Conservation (phyloP, 1,140 invertebrate genomes). For the Drosophila jambulina region DNA sequence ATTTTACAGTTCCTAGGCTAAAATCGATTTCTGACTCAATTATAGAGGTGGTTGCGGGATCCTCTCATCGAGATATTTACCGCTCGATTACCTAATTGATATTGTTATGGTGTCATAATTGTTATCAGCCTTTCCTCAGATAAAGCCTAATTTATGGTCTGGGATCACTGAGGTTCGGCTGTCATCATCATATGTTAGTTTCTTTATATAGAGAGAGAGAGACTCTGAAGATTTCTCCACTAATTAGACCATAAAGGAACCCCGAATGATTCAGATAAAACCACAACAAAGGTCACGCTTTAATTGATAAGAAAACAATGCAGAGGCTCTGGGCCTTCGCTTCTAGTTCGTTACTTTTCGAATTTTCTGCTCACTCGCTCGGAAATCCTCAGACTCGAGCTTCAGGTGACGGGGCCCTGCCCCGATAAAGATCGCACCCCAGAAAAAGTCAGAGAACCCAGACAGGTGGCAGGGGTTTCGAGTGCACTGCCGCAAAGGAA, state of each 20-base stretch:
- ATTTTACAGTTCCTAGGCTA: slow-evolving; percentile 9
- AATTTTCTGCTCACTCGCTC: slow-evolving; percentile 60
- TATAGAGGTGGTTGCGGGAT: slow-evolving; percentile 18
- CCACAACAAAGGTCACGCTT: slow-evolving; percentile 83
- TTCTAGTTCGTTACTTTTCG: slow-evolving; percentile 33
- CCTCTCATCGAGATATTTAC: slow-evolving; percentile 57
- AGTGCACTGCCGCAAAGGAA: slow-evolving; percentile 58
- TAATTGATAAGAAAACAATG: slow-evolving; percentile 82
- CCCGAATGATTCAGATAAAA: slow-evolving; percentile 70
- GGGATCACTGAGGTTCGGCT: slow-evolving; percentile 42
- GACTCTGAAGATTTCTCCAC: slow-evolving; percentile 67
- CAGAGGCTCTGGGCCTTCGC: slow-evolving; percentile 28
- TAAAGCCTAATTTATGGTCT: slow-evolving; percentile 59
- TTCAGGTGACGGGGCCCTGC: slow-evolving; percentile 73
- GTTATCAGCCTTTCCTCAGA: slow-evolving; percentile 46
- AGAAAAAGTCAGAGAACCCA: slow-evolving; percentile 40
- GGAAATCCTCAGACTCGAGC: slow-evolving; percentile 68
- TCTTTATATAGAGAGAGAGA: background rate
- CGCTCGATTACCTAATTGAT: slow-evolving; percentile 59
- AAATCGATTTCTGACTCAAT: slow-evolving; percentile 46
- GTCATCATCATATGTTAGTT: slow-evolving; percentile 55
- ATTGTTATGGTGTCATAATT: slow-evolving; percentile 59
- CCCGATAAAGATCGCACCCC: slow-evolving; percentile 78
- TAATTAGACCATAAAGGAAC: slow-evolving; percentile 80
- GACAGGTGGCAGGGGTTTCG: slow-evolving; percentile 61